Conservation (phyloP, 2,888 invertebrate genomes). For the Linnaemya tessellans region DNA sequence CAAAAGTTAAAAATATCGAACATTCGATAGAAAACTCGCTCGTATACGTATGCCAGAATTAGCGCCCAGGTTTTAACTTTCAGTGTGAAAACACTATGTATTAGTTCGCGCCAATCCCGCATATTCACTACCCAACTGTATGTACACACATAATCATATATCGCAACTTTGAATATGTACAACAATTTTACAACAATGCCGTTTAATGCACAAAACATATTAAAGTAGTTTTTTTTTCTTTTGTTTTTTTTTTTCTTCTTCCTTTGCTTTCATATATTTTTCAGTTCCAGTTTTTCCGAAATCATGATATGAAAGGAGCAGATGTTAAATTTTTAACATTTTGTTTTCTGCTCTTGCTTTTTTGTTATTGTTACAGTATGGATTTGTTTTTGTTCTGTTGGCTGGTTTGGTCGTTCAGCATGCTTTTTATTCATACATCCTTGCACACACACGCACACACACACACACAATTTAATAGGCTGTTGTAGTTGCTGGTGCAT, state of each 20-base stretch:
- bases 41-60: too few species aligned
- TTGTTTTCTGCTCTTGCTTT: slow-evolving; percentile 59
- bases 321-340: slow-evolving; percentile 82
- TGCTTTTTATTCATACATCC: slow-evolving; percentile 37
- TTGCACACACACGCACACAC: neutral
- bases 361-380: slow-evolving; percentile 44
- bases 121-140: too few species aligned
- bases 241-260: slow-evolving; percentile 20
- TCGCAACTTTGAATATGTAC: neutral
- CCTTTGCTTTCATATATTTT: slow-evolving; percentile 6
- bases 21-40: too few species aligned
- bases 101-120: too few species aligned
- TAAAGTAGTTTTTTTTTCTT: slow-evolving; percentile 33
- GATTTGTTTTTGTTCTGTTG: slow-evolving; percentile 34
- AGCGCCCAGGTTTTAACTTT: too few species aligned
- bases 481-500: slow-evolving; percentile 34
- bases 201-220: slow-evolving; percentile 39
- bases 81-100: too few species aligned
- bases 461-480: neutral
- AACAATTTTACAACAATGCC: slow-evolving; percentile 20
- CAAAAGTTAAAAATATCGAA: too few species aligned
- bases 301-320: slow-evolving; percentile 83
- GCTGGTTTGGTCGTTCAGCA: slow-evolving; percentile 23
- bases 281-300: slow-evolving; percentile 81
- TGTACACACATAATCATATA: too few species aligned